Evolutionary conservation across 1,140 invertebrate species (phyloP).

Genomic region (Drosophila varians): DNA sequence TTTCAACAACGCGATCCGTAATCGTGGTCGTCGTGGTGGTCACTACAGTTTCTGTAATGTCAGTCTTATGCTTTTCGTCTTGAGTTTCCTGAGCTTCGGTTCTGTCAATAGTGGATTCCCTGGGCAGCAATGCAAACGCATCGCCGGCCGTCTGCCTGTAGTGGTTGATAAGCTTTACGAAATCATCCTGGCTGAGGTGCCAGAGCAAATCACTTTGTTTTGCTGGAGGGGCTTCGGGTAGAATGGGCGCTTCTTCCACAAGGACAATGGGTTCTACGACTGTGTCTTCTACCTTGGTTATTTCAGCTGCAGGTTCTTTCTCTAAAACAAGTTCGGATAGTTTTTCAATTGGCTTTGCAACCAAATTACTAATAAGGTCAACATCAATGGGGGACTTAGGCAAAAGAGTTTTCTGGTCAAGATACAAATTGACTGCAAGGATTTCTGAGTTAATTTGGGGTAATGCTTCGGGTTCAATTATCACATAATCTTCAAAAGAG

Average conservation of each 20-base stretch:
- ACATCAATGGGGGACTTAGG: conserved; percentile 32
- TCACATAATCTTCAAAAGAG: conserved; percentile 67
- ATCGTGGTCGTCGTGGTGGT: conserved; percentile 67
- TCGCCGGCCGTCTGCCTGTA: conserved; percentile 40
- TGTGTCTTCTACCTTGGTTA: conserved; percentile 8
- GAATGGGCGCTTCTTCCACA: neutral
- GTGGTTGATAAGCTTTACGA: conserved; percentile 49
- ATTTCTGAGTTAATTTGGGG: conserved; percentile 66
- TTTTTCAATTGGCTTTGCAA: conserved; percentile 15
- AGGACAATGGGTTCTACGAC: neutral
- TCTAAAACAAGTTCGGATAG: conserved; percentile 17
- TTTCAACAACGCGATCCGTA: conserved; percentile 71
- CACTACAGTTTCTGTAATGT: conserved; percentile 79
- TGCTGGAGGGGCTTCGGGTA: neutral
- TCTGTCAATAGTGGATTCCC: conserved; percentile 33
- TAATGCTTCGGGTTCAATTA: conserved; percentile 74
- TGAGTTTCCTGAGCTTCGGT: conserved; percentile 70
- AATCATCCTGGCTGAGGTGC: conserved; percentile 69
- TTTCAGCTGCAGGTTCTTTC: neutral
- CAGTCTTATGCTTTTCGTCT: conserved; percentile 79
- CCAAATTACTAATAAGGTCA: conserved; percentile 43
- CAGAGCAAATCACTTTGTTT: conserved; percentile 40
- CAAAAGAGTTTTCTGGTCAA: conserved; percentile 51
- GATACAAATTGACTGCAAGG: conserved; percentile 57
- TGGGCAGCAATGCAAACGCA: conserved; percentile 35